Evolutionary conservation across 2,888 invertebrate genomes (phyloP), one percentile per base, ranked within the genome.

Genomic region (Neria commutata): DNA sequence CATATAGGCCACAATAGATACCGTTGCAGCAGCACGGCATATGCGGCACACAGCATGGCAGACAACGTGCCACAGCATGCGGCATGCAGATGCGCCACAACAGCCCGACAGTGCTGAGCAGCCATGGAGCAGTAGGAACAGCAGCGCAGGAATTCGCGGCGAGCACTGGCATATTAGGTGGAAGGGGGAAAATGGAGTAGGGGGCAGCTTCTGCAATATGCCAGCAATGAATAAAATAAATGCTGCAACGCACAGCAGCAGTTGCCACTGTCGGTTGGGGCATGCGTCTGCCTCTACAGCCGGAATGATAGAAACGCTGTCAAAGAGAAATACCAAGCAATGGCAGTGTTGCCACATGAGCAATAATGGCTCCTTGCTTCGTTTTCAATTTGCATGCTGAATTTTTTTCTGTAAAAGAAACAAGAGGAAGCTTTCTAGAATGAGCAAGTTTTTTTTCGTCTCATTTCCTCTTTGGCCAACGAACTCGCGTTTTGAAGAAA

Each of bases 1-100:
- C 54, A 55, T 55, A 47, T 59, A 55, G 54, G 59, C 59, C 59
- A 59, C 59, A 59, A 59, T 50, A 34, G 59, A 59, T 59, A 55
- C 59, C 59, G 59, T 59, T 59, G 42, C n/a, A 17, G 24, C 37
- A 46, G 40, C 19, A 19, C 16, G 19, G 3, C 14, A 16, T 4
- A 26, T 16, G 26, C 37, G 16, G 29, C 23, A 25, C n/a, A 4
- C 19, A 23, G 19, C 26, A 40, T 2, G 37, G 4, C 16, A 23
- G 33, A 50, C 19, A 26, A 48, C 42, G 17, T 29, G 26, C 16
- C 25, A 16, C 21, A 4, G 37, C 16, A 37, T 37, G 37, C n/a
- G 37, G 14, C 37, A n/a, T n/a, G 37, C n/a, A 37, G 37, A 37
- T 37, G n/a, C 37, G 37, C n/a, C 16, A 37, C n/a, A n/a, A n/a